Conservation (phyloP, 2,888 invertebrate genomes). For the Tenthredo mesomela region DNA sequence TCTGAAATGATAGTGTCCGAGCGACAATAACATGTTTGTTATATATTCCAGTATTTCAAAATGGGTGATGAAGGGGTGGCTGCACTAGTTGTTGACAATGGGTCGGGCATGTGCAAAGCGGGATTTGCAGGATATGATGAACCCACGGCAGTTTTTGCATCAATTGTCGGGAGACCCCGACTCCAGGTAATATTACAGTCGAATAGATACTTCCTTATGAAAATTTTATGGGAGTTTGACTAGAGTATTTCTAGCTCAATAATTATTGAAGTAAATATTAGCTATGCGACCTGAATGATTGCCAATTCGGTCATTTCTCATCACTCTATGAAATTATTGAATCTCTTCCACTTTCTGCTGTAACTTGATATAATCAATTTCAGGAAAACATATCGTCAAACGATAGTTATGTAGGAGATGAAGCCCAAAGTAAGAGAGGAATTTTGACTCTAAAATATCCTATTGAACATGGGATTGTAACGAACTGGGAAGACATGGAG, state of each 20-base stretch:
- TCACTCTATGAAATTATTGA: background rate
- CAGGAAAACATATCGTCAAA: constrained; percentile 74
- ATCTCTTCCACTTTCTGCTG: background rate
- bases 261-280: background rate
- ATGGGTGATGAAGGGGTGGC: constrained; percentile 89
- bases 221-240: constrained; percentile 18
- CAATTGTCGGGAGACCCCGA: constrained; percentile 86
- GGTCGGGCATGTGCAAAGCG: constrained; percentile 88
- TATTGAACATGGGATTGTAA: constrained; percentile 88
- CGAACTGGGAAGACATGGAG: constrained; percentile 94
- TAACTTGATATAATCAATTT: constrained; percentile 16
- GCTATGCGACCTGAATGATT: background rate
- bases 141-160: constrained; percentile 87
- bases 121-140: constrained; percentile 89
- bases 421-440: constrained; percentile 81
- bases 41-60: constrained; percentile 60
- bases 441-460: constrained; percentile 85
- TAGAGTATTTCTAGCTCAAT: background rate
- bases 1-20: background rate
- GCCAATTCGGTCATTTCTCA: background rate
- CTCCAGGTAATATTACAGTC: constrained; percentile 80
- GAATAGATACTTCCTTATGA: background rate
- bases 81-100: constrained; percentile 87
- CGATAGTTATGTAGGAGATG: constrained; percentile 81
- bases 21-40: background rate